Conservation (phyloP, 2,797 vertebrate species). For the Spinibarbus caldwelli region DNA sequence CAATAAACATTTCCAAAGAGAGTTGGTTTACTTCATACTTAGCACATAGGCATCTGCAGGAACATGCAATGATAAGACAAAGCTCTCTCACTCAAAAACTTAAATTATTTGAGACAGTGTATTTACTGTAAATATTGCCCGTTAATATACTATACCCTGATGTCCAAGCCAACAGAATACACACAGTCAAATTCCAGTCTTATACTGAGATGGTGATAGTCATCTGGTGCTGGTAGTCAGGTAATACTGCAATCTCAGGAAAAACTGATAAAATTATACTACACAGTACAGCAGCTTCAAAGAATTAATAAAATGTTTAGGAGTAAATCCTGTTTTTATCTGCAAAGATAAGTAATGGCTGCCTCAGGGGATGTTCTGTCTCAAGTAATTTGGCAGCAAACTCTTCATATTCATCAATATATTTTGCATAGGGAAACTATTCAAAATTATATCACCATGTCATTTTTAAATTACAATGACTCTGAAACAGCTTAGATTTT, state of each 20-base stretch:
- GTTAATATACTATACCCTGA: neutral
- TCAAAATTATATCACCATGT: neutral
- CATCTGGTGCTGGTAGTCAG: neutral
- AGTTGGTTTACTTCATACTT: neutral
- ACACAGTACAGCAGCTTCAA: neutral
- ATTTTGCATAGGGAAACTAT: neutral
- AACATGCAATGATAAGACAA: neutral
- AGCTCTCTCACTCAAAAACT: neutral
- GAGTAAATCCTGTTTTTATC: neutral
- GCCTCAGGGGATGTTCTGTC: neutral
- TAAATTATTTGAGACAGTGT: neutral
- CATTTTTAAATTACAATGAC: neutral
- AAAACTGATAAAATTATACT: neutral
- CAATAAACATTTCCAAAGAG: slow-evolving; percentile 2
- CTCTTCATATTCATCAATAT: neutral
- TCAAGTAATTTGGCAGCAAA: neutral
- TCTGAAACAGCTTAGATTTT: neutral
- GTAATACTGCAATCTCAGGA: neutral
- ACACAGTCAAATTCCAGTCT: neutral
- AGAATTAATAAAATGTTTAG: neutral
- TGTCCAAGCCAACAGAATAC: neutral
- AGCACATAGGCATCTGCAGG: neutral
- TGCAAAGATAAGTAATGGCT: neutral
- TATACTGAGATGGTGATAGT: neutral
- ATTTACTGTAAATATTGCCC: neutral